phyloP scores from a whole-genome alignment of 2,113 vertebrate genomes.

The Vanacampus margaritifer region DNA sequence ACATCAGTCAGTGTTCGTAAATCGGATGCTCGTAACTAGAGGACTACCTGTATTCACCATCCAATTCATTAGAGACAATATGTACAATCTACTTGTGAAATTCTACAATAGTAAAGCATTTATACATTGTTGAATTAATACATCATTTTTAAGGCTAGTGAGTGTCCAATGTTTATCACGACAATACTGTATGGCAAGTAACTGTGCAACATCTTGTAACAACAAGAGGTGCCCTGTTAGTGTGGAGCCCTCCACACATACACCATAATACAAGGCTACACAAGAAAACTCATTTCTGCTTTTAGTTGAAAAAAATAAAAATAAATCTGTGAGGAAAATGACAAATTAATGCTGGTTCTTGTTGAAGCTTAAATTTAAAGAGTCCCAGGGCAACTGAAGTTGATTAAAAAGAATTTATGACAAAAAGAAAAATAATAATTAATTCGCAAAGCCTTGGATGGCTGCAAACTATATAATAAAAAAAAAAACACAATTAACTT shows the following conservation, averaged over 20 bases:
- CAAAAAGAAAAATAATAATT: slow-evolving; percentile 20
- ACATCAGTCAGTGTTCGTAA: too few relatives aligned
- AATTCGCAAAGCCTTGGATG: slow-evolving; percentile 10
- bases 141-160: not conserved
- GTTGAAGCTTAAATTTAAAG: not conserved
- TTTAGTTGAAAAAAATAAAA: not conserved
- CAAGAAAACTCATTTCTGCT: slow-evolving; percentile 6
- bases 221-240: slow-evolving; percentile 42
- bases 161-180: not conserved
- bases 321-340: not conserved
- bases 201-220: slow-evolving; percentile 36
- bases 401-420: slow-evolving; percentile 19
- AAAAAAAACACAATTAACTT: slow-evolving; percentile 15
- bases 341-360: not conserved
- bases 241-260: slow-evolving; percentile 28
- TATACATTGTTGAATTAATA: not conserved
- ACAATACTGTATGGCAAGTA: slow-evolving; percentile 42
- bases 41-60: not conserved
- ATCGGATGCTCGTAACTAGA: too few relatives aligned
- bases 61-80: not conserved
- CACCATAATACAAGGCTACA: slow-evolving; percentile 6
- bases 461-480: slow-evolving; percentile 19
- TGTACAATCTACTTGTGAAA: not conserved
- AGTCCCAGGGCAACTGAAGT: slow-evolving; percentile 2
- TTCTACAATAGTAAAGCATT: not conserved